Percentiles rank a stretch among this genome's conserved stretches.
phyloP scores from a whole-genome alignment of 2,888 invertebrate genomes.

The Polylopha cassiicola region DNA sequence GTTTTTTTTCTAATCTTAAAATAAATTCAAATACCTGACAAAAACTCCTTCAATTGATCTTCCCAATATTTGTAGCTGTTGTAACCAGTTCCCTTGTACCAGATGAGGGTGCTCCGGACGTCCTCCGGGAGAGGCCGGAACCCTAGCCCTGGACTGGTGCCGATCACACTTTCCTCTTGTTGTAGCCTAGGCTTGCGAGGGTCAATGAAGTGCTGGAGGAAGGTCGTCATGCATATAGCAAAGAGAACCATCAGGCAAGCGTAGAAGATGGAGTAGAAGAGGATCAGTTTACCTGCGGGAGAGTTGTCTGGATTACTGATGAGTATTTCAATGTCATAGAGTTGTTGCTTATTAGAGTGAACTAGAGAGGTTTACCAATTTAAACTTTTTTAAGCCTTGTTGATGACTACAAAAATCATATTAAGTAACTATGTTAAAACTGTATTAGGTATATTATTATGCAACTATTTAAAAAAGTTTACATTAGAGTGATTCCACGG shows the following conservation, averaged over 20 bases:
- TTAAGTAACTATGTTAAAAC: too few relatives aligned
- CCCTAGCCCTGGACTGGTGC: conserved; percentile 96
- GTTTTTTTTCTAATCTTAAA: too few relatives aligned
- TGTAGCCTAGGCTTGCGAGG: conserved; percentile 92
- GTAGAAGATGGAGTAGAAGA: conserved; percentile 96
- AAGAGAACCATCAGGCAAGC: conserved; percentile 91
- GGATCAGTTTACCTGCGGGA: conserved; percentile 88
- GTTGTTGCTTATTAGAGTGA: conserved; percentile 27
- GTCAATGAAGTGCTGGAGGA: conserved; percentile 92
- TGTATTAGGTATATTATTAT: too few relatives aligned
- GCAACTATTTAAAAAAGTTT: too few relatives aligned
- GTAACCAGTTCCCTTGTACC: conserved; percentile 90
- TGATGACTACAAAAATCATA: too few relatives aligned
- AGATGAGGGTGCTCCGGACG: conserved; percentile 95
- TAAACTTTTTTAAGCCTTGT: too few relatives aligned
- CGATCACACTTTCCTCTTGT: conserved; percentile 89
- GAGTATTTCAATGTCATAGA: conserved; percentile 4
- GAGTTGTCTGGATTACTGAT: too few relatives aligned
- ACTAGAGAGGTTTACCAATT: conserved; percentile 12
- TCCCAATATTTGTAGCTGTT: conserved; percentile 89
- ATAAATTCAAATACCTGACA: too few relatives aligned
- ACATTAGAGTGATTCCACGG: too few relatives aligned
- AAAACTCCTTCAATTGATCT: conserved; percentile 84
- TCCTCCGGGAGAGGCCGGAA: conserved; percentile 96
- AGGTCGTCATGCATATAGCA: conserved; percentile 93